Evolutionary conservation across 2,113 vertebrate species (phyloP).

Genomic region (Platysteira castanea): DNA sequence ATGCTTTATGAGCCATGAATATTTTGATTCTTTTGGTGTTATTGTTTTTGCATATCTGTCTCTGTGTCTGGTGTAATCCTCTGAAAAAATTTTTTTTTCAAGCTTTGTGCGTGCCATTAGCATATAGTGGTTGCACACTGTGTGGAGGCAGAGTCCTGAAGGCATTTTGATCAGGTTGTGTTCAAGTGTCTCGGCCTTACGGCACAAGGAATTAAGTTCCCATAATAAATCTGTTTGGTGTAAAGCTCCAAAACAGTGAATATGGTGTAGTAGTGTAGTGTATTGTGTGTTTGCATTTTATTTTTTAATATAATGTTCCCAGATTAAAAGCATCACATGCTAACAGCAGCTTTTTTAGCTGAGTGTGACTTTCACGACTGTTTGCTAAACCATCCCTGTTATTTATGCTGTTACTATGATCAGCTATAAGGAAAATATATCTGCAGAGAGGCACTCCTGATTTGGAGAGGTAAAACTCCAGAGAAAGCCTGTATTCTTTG

Average conservation of each 20-base stretch:
- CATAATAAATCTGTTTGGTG: neutral
- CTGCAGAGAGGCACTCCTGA: neutral
- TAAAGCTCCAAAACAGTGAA: neutral
- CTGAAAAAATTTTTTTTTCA: neutral
- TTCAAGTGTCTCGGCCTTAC: neutral
- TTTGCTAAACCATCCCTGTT: neutral
- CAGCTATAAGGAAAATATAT: neutral
- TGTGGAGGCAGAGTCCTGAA: neutral
- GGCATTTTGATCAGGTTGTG: slow-evolving; percentile 31
- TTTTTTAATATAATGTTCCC: neutral
- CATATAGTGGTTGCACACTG: neutral
- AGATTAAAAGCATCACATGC: neutral
- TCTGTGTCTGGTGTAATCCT: slow-evolving; percentile 31
- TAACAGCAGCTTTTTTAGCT: neutral
- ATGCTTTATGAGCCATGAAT: slow-evolving; percentile 5
- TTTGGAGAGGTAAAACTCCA: neutral
- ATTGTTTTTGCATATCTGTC: slow-evolving; percentile 33
- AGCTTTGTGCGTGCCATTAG: neutral
- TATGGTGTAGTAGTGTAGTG: neutral
- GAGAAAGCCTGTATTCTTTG: neutral
- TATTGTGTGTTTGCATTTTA: neutral
- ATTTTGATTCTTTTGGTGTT: slow-evolving; percentile 7
- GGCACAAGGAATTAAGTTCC: neutral
- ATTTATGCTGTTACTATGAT: neutral
- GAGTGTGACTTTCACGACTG: neutral